Conservation (phyloP, 2,113 vertebrate species). For the Corythornis vintsioides region DNA sequence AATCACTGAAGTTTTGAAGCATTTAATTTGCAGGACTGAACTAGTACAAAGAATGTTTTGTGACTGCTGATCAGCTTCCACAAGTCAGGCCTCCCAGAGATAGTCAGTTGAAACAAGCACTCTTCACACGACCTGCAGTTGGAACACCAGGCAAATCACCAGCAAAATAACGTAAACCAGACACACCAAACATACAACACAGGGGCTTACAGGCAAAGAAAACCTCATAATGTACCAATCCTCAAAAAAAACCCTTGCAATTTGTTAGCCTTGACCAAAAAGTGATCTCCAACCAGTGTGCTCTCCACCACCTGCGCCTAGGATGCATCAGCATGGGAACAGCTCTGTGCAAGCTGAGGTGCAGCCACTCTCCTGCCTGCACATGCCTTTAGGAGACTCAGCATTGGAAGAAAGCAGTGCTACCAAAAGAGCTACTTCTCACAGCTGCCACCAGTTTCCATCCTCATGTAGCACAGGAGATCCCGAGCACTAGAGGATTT, state of each 20-base stretch:
- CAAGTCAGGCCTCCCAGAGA: neutral
- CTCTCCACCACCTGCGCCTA: neutral
- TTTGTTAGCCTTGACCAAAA: neutral
- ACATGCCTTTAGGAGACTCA: neutral
- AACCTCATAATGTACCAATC: neutral
- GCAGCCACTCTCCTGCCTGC: neutral
- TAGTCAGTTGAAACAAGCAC: fast-evolving
- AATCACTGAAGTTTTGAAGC: neutral
- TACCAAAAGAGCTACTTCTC: neutral
- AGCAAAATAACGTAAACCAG: constrained; percentile 21
- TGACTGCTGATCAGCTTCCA: neutral
- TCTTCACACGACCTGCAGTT: neutral
- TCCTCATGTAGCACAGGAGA: fast-evolving
- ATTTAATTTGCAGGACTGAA: neutral
- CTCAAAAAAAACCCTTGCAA: neutral
- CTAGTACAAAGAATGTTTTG: neutral
- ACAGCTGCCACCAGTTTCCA: neutral
- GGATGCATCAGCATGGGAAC: neutral
- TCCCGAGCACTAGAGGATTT: neutral
- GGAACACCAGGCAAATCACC: neutral
- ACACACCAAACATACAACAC: neutral
- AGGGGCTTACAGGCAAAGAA: neutral
- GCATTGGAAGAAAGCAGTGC: fast-evolving
- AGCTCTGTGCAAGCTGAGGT: neutral
- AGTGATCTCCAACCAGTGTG: neutral